Evolutionary conservation across 2,113 vertebrate genomes (phyloP), one percentile per base, ranked within the genome.

Genomic region (Struthio camelus): DNA sequence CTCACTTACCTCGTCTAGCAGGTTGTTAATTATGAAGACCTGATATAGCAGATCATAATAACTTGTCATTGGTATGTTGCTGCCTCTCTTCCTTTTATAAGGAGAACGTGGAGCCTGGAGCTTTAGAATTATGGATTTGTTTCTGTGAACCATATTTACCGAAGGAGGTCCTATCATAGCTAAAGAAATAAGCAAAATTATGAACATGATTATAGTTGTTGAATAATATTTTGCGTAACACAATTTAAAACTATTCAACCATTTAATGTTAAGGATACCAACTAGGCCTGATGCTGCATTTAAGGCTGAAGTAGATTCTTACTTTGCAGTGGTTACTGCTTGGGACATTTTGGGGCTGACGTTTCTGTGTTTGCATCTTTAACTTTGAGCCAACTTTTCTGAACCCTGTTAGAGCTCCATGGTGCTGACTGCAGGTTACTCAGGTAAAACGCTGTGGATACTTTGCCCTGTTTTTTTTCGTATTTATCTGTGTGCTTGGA

Each of bases 1-100:
- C 53, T 23, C 40, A 77, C 95, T 97, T 97, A 98, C 98, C 97
- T 95, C 95, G 4, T 95, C 62, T 30, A 97, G 36, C 56, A 94
- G 94, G 80, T 97, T 98, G 83, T 94, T 97, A 77, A 95, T 97
- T 93, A 97, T 15, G 70, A 98, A 98, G 90, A 98, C 93, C 76
- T 95, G 92, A 54, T 97, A 98, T 6, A 96, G 70, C n/a, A 98
- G 61, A 24, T 97, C 85, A 73, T 98, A 98, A 70, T 97, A 98
- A 91, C 85, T 94, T 93, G 98, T 94, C 93, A 97, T 93, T 10
- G 97, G 87, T 91, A 96, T 78, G 50, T 53, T 97, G 88, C 86
- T 96, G 59, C 97, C 95, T 81, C 62, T 97, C 85, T 81, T 96
- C 34, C 94, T 83, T 96, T 48, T 97, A 48, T 97, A 95, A 20